Percentiles rank a stretch among this genome's conserved stretches.
phyloP scores from a whole-genome alignment of 2,797 vertebrate species.

The Numenius phaeopus region DNA sequence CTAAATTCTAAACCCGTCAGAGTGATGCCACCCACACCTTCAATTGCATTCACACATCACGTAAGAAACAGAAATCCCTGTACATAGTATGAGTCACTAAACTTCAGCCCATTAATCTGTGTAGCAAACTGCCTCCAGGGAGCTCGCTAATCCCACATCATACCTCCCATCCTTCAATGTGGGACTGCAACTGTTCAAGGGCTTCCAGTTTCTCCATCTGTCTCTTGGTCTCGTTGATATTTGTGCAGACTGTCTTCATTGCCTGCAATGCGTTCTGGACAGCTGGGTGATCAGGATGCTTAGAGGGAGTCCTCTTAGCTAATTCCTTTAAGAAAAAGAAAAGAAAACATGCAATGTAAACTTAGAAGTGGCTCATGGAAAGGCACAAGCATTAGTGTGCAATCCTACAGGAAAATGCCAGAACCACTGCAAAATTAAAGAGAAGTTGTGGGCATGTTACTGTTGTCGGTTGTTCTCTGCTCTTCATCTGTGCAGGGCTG shows the following conservation, averaged over 20 bases:
- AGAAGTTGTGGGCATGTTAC: not conserved
- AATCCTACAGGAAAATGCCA: not conserved
- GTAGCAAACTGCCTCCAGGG: not conserved
- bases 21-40: not conserved
- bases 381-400: not conserved
- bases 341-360: not conserved
- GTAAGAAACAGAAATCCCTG: not conserved
- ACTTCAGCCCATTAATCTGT: not conserved
- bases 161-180: slow-evolving; percentile 99
- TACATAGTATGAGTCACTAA: not conserved
- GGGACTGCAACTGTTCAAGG: slow-evolving; percentile 97
- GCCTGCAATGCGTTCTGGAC: slow-evolving; percentile 94
- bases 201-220: slow-evolving; percentile 99
- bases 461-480: not conserved
- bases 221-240: slow-evolving; percentile 99
- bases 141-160: slow-evolving; percentile 27
- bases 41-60: not conserved
- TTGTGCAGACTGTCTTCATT: slow-evolving; percentile 98
- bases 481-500: not conserved
- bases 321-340: slow-evolving; percentile 84
- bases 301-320: slow-evolving; percentile 94
- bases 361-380: not conserved
- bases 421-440: not conserved
- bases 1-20: not conserved
- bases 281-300: slow-evolving; percentile 92